A percentile compares a stretch with the other conserved stretches of the same genome.
phyloP scores from a whole-genome alignment of 2,113 vertebrate genomes.

The Myiagra hebetior region DNA sequence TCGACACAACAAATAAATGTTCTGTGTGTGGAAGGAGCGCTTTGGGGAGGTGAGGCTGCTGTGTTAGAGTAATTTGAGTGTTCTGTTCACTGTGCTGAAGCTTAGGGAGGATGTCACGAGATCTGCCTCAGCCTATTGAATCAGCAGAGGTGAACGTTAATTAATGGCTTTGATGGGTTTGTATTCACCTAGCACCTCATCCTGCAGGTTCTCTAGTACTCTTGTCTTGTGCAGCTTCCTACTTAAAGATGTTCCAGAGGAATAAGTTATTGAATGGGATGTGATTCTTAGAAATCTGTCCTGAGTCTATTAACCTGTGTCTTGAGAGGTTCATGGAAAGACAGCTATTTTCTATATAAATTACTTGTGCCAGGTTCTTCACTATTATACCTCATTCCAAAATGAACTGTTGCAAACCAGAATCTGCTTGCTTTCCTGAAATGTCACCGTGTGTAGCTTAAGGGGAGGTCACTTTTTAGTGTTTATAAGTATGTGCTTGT shows the following conservation, averaged over 20 bases:
- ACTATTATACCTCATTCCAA: not conserved
- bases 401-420: not conserved
- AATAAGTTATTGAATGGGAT: not conserved
- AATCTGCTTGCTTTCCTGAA: not conserved
- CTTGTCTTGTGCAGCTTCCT: not conserved
- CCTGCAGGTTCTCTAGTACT: not conserved
- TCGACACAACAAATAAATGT: not conserved
- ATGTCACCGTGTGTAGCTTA: not conserved
- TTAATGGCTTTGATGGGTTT: not conserved
- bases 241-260: not conserved
- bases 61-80: not conserved
- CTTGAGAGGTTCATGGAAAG: not conserved
- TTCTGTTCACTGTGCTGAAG: not conserved
- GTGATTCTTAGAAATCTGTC: not conserved
- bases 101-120: not conserved
- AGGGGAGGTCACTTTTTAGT: not conserved
- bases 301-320: not conserved
- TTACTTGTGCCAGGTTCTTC: not conserved
- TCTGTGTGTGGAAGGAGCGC: not conserved
- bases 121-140: not conserved
- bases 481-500: not conserved
- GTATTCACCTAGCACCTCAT: not conserved
- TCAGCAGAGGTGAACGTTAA: not conserved
- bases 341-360: not conserved
- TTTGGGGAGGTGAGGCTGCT: not conserved